Evolutionary conservation across 2,113 vertebrate genomes (phyloP).

Genomic region (Nesoenas mayeri): DNA sequence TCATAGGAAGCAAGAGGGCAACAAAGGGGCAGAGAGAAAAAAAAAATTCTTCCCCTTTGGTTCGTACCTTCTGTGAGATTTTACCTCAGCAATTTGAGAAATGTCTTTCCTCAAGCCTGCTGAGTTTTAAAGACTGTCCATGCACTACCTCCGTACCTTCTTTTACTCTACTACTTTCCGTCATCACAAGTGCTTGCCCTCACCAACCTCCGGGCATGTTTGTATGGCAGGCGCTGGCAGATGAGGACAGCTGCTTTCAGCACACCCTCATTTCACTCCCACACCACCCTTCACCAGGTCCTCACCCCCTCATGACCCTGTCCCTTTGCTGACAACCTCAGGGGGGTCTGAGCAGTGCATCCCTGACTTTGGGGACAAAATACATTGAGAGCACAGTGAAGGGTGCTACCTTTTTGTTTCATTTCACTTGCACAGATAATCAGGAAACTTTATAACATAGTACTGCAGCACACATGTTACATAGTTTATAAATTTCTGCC

Average conservation of each 20-base stretch:
- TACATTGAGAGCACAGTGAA: background rate
- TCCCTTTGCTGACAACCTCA: background rate
- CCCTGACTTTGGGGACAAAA: background rate
- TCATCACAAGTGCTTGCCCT: background rate
- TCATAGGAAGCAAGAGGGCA: conserved; percentile 7
- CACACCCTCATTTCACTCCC: background rate
- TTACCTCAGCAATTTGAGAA: background rate
- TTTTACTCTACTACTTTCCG: background rate
- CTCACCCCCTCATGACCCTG: background rate
- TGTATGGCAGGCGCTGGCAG: background rate
- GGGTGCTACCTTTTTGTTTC: background rate
- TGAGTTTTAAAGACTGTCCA: background rate
- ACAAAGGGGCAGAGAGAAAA: background rate
- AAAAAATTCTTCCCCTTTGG: background rate
- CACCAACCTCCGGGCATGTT: rapidly evolving
- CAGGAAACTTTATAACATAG: background rate
- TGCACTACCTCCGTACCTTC: background rate
- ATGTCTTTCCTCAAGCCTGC: background rate
- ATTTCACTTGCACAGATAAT: background rate
- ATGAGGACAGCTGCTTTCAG: background rate
- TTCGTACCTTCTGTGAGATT: background rate
- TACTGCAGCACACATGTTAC: background rate
- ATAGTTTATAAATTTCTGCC: background rate
- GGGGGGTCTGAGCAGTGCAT: background rate
- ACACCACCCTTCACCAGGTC: background rate